Conservation (phyloP, 2,797 vertebrate species). For the Glyptemys insculpta region DNA sequence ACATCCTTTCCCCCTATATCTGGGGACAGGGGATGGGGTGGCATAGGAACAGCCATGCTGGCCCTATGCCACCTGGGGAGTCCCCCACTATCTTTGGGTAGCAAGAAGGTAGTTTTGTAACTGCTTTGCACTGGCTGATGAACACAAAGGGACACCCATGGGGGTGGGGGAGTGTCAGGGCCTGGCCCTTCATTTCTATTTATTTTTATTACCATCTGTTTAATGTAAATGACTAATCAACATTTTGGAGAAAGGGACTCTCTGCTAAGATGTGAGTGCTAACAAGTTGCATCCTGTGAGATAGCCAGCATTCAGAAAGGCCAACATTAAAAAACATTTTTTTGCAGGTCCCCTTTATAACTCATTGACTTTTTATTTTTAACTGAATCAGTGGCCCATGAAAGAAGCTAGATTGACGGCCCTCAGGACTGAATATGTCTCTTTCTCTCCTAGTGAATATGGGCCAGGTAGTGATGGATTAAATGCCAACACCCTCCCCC, state of each 20-base stretch:
- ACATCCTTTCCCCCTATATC: rapidly evolving
- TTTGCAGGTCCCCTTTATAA: background rate
- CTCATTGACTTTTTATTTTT: no score
- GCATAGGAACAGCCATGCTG: background rate
- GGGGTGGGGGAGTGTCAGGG: background rate
- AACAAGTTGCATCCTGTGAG: background rate
- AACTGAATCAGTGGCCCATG: no score
- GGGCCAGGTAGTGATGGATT: no score
- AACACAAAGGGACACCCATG: rapidly evolving
- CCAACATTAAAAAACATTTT: rapidly evolving
- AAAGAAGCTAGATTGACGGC: background rate
- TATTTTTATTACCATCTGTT: background rate
- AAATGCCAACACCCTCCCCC: no score
- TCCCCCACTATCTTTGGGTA: rapidly evolving
- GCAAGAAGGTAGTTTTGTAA: background rate
- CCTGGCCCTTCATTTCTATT: background rate
- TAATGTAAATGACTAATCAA: background rate
- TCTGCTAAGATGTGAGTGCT: background rate
- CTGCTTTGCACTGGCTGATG: background rate
- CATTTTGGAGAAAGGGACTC: background rate
- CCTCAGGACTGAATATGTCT: background rate
- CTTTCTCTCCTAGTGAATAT: background rate
- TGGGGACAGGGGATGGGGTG: background rate
- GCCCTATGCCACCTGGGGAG: rapidly evolving
- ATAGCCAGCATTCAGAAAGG: background rate